phyloP scores from a whole-genome alignment of 2,797 vertebrate genomes.

The Myripristis jacobus region DNA sequence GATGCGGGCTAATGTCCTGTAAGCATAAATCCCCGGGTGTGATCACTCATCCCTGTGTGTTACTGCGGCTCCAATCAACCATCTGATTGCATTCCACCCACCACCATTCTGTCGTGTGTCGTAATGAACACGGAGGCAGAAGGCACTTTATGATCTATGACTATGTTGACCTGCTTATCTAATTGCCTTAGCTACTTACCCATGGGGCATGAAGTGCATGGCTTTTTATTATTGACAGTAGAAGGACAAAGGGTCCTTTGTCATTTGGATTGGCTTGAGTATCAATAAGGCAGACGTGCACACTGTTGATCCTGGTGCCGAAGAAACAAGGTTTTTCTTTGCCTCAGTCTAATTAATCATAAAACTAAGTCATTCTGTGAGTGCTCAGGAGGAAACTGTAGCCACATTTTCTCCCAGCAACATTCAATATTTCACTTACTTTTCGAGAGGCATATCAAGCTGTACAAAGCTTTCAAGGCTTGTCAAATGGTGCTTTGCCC shows the following conservation, averaged over 20 bases:
- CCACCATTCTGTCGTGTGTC: constrained; percentile 63
- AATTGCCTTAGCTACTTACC: constrained; percentile 54
- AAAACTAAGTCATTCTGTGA: constrained; percentile 16
- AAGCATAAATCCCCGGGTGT: constrained; percentile 81
- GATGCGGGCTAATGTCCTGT: constrained; percentile 75
- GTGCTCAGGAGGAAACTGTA: constrained; percentile 27
- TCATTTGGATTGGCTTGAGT: constrained; percentile 25
- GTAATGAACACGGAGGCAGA: constrained; percentile 42
- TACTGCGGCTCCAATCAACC: constrained; percentile 83
- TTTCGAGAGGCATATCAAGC: constrained; percentile 29
- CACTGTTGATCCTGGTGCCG: constrained; percentile 52
- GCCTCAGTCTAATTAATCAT: constrained; percentile 54
- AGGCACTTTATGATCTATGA: constrained; percentile 64
- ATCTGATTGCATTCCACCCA: constrained; percentile 70
- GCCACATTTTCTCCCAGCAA: constrained; percentile 26
- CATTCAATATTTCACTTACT: constrained; percentile 45
- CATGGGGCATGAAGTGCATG: neutral
- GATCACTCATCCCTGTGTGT: constrained; percentile 76
- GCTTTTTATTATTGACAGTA: neutral
- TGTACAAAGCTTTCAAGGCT: constrained; percentile 33
- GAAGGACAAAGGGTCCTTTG: constrained; percentile 14
- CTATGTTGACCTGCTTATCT: constrained; percentile 54
- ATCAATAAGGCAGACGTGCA: constrained; percentile 8
- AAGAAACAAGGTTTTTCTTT: constrained; percentile 58
- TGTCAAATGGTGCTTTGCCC: neutral